These are phyloP conservation scores for Aphelocoma californica DNA, from an alignment of 2,797 vertebrate species.

Conservation along the genomic window DNA sequence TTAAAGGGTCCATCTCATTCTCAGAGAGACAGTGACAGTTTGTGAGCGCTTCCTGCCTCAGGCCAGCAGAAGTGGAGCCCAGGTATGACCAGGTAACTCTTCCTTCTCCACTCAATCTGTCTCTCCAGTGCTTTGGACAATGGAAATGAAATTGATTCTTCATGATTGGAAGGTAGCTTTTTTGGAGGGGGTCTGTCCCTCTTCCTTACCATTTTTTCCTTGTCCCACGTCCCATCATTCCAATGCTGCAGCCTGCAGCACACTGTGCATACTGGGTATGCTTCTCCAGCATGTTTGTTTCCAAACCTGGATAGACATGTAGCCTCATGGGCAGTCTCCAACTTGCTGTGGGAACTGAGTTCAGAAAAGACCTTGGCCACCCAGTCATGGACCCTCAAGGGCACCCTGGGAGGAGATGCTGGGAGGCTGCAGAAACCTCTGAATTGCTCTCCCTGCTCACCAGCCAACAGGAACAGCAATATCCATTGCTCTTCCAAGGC, in stretches of 20 bases:
- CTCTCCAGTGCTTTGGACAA: background rate
- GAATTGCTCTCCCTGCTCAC: background rate
- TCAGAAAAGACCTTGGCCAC: background rate
- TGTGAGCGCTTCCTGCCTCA: background rate
- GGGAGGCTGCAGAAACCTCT: background rate
- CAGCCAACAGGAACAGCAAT: background rate
- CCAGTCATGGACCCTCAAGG: background rate
- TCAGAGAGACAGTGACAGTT: background rate
- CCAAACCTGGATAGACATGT: background rate
- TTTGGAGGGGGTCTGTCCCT: background rate
- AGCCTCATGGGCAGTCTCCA: background rate
- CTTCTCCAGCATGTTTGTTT: background rate
- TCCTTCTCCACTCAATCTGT: background rate
- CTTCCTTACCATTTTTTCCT: background rate
- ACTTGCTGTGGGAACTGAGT: background rate
- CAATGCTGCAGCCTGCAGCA: background rate
- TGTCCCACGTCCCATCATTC: rapidly evolving
- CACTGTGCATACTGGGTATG: background rate
- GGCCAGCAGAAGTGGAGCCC: background rate
- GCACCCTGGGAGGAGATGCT: background rate
- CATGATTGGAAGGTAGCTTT: background rate
- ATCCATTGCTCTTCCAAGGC: background rate
- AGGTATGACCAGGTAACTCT: background rate
- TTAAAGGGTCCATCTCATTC: background rate
- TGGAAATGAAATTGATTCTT: background rate